Base-by-base conservation (phyloP, 2,113 vertebrate species). In the Oreochromis spilurus region DNA sequence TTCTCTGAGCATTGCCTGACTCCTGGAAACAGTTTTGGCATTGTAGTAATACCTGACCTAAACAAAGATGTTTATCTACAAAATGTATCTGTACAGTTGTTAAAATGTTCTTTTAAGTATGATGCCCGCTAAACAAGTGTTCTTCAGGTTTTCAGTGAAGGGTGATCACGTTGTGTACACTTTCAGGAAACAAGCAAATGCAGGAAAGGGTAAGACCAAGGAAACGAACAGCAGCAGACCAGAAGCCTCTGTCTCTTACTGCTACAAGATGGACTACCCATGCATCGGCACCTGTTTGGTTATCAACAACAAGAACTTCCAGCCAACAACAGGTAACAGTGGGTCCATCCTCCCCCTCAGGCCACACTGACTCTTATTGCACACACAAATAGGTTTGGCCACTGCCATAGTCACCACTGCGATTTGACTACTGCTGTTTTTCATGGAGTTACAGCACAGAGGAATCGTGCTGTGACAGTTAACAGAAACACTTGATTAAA, bases 251-350 rank as follows among this genome's bases (percentile, higher is more conserved):
- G 88, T 92, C 58, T 34, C 67, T 1, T 87, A 80, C 87, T n/a
- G 60, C 67, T 95, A 95, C 91, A 93, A 9, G 6, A 93, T 89
- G 89, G 90, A 95, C 84, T 95, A 91, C 60, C 90, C 87, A 17
- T 9, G 10, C 53, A 29, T 95, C 2, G 95, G 95, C 82, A 77
- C 14, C 57, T 95, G 95, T 75, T 34, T 95, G 43, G 89, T 95
- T 1, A 93, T 95, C 89, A 95, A 95, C 91, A 95, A 95, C 38
- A 94, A 94, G 91, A 93, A 94, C 91, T 95, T 95, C 70, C 4
- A 91, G 29, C 5, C 0, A 0, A 21, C 2, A 7, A 91, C 85
- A 60, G 2, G 94, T 94, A 91, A 70, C 29, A 24, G 14, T 21
- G 13, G 5, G 26, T 34, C 6, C 12, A 5, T 36, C 31, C 19